Conservation (phyloP, 2,888 invertebrate species). For the Polydrusus pterygomalis region DNA sequence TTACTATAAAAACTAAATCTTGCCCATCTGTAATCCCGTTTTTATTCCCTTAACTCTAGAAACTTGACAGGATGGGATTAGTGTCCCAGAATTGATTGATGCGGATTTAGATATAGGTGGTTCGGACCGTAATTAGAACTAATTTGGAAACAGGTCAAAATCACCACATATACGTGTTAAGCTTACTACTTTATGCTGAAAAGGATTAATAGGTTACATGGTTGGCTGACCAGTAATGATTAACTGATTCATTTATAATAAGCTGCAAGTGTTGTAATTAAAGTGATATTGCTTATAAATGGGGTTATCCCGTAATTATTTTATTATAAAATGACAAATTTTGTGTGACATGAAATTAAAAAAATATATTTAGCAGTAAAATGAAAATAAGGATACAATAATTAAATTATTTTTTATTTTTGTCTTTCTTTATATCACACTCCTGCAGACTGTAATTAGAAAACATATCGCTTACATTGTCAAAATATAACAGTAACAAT, state of each 20-base stretch:
- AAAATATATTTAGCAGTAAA: too few relatives aligned
- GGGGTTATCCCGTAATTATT: too few relatives aligned
- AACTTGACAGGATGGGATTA: conserved; percentile 39
- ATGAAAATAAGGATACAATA: too few relatives aligned
- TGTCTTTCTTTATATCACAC: too few relatives aligned
- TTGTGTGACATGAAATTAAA: too few relatives aligned
- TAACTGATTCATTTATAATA: not conserved
- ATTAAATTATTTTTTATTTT: too few relatives aligned
- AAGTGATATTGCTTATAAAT: too few relatives aligned
- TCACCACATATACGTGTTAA: conserved; percentile 41
- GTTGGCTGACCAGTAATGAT: conserved; percentile 24
- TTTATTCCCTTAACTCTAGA: conserved; percentile 19
- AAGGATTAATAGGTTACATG: conserved; percentile 26
- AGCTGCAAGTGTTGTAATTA: not conserved
- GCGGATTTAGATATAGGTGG: conserved; percentile 46
- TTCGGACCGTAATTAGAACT: conserved; percentile 45
- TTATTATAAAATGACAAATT: too few relatives aligned
- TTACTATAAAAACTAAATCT: conserved; percentile 9
- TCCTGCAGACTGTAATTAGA: too few relatives aligned
- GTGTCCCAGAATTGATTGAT: conserved; percentile 43
- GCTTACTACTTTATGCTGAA: conserved; percentile 26
- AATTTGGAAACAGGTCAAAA: conserved; percentile 42
- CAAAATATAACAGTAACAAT: too few relatives aligned
- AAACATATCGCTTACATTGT: too few relatives aligned
- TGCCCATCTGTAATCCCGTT: conserved; percentile 10